phyloP scores from a whole-genome alignment of 1,140 invertebrate species.

The Drosophila azteca region DNA sequence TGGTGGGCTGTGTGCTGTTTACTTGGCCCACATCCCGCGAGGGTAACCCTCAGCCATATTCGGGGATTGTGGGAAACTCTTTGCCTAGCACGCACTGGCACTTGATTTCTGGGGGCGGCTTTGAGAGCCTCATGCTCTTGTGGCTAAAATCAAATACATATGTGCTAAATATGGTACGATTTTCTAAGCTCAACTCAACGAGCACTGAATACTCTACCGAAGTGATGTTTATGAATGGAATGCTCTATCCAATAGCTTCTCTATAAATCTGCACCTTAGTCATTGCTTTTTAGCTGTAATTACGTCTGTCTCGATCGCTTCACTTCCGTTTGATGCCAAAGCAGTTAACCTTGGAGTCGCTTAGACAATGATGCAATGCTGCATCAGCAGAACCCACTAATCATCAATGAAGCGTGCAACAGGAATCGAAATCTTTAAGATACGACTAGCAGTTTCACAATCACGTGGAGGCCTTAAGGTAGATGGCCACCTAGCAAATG shows the following conservation, averaged over 20 bases:
- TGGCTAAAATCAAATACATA: conserved; percentile 18
- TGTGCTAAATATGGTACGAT: conserved; percentile 18
- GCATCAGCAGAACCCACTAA: conserved; percentile 31
- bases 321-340: conserved; percentile 51
- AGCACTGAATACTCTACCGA: conserved; percentile 17
- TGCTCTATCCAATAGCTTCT: too few relatives aligned
- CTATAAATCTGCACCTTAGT: conserved; percentile 54
- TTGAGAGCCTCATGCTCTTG: conserved; percentile 42
- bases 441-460: neutral
- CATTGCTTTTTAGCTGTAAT: conserved; percentile 58
- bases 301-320: conserved; percentile 43
- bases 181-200: neutral
- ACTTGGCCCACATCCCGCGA: conserved; percentile 45
- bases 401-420: conserved; percentile 78
- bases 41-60: conserved; percentile 37
- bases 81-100: conserved; percentile 64
- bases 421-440: conserved; percentile 28
- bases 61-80: conserved; percentile 39
- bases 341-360: conserved; percentile 59
- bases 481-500: conserved; percentile 7
- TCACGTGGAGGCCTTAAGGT: conserved; percentile 50
- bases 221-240: neutral
- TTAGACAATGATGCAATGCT: conserved; percentile 53
- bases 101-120: conserved; percentile 55
- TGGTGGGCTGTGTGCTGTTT: conserved; percentile 26